Conservation (phyloP, 2,797 vertebrate genomes). For the Graptemys geographica region DNA sequence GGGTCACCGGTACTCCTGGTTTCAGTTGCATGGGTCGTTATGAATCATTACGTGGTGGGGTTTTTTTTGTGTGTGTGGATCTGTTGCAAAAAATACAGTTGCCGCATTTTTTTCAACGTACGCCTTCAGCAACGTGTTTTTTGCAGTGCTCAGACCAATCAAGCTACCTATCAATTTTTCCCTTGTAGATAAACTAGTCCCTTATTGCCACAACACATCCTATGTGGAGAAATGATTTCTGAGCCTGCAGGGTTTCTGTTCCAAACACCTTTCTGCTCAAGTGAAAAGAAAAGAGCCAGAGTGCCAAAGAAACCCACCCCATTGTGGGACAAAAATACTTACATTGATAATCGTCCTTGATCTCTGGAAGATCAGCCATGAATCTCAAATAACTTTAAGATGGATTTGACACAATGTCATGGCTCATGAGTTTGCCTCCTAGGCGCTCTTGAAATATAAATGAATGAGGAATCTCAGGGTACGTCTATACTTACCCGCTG, state of each 20-base stretch:
- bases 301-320: not conserved
- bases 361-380: not conserved
- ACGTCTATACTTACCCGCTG: too few species aligned
- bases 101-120: not conserved
- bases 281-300: not conserved
- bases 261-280: not conserved
- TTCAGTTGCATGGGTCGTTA: conserved; percentile 60
- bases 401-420: not conserved
- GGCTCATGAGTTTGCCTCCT: not conserved
- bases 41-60: conserved; percentile 65
- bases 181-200: not conserved
- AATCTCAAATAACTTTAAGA: not conserved
- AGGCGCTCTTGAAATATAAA: not conserved
- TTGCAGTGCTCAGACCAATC: not conserved
- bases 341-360: not conserved
- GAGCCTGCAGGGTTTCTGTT: conserved; percentile 7
- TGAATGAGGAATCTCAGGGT: not conserved
- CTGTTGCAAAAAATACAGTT: not conserved
- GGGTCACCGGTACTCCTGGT: conserved; percentile 58
- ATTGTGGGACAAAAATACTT: not conserved
- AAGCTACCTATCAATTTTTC: not conserved
- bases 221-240: rapidly evolving
- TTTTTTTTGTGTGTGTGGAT: not conserved
- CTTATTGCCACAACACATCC: not conserved
- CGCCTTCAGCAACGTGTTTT: not conserved